Base-by-base conservation (phyloP, 1,140 invertebrate genomes). In the Phenacoccus solenopsis region DNA sequence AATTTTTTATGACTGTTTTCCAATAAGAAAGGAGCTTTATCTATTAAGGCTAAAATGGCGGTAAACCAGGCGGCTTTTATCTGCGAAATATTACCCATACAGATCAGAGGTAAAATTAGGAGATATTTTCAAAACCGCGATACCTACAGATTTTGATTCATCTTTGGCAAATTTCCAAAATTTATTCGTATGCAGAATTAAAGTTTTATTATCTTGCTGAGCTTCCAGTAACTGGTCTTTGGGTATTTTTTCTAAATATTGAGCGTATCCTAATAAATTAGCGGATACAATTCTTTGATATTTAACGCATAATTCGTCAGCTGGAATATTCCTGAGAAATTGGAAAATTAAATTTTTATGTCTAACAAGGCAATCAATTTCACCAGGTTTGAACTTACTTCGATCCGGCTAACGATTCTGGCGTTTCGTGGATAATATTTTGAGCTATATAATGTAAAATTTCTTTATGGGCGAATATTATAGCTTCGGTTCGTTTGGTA, bases 401-500 rank as follows among this genome's bases (percentile, higher is more conserved):
- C 59, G 81, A 77, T 77, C 87, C 81, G 76, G 82, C 77, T 13
- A 88, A 76, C 16, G 84, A 83, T 74, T 85, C 81, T 0, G 86
- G 77, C 5, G 85, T 89, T 71, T 89, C 85, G 35, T 84, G 79
- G 27, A 85, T 83, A 16, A 93, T 78, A 76, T 90, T 90, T 69
- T 89, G 84, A 69, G 79, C 79, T 67, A 91, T 83, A 74, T 86
- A 89, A 72, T 84, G 80, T n/a, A 91, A 75, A 68, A 93, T 88
- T 80, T 92, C 90, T 69, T 82, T 78, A 74, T 90, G 86, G 76
- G 89, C 93, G 79, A 89, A 89, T 24, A 85, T 74, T 28, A 93
- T 82, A 5, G 88, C 90, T 76, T 88, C 86, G 12, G 83, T 78
- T 28, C 88, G 78, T 78, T 92, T 90, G 9, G 83, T 80, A 7